Percentiles rank a stretch among this genome's conserved stretches.
phyloP scores from a whole-genome alignment of 2,797 vertebrate genomes.

The Antrozous pallidus region DNA sequence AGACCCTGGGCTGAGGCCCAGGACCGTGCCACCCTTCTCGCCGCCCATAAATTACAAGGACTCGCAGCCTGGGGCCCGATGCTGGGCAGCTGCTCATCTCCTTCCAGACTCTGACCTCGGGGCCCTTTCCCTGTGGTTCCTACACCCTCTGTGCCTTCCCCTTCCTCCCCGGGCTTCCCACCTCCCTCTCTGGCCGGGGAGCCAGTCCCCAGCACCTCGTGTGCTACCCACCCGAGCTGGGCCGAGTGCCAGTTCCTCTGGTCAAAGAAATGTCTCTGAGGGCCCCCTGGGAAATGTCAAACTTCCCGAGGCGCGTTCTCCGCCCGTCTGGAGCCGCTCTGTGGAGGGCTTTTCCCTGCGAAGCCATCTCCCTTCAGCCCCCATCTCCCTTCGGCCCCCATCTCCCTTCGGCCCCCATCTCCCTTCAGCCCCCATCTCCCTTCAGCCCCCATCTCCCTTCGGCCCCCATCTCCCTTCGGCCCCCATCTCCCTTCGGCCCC shows the following conservation, averaged over 20 bases:
- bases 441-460: too few relatives aligned
- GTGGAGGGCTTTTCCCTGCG: background rate
- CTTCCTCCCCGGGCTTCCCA: background rate
- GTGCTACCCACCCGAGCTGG: background rate
- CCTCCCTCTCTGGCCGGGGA: background rate
- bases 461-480: too few relatives aligned
- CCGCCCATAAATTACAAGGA: background rate
- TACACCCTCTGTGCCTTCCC: background rate
- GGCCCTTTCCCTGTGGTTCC: background rate
- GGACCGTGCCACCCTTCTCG: background rate
- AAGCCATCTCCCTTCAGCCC: background rate
- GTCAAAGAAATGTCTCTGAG: background rate
- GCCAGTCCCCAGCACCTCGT: rapidly evolving
- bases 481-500: too few relatives aligned
- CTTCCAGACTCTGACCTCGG: background rate
- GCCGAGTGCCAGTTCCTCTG: background rate
- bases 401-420: too few relatives aligned
- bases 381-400: background rate
- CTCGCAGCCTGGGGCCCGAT: background rate
- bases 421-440: too few relatives aligned
- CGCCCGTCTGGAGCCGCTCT: background rate
- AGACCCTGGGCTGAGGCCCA: background rate
- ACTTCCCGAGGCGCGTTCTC: background rate
- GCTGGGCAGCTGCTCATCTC: background rate
- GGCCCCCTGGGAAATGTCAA: background rate